Conservation (phyloP, 2,888 invertebrate genomes). For the Allolobophora icterica region DNA sequence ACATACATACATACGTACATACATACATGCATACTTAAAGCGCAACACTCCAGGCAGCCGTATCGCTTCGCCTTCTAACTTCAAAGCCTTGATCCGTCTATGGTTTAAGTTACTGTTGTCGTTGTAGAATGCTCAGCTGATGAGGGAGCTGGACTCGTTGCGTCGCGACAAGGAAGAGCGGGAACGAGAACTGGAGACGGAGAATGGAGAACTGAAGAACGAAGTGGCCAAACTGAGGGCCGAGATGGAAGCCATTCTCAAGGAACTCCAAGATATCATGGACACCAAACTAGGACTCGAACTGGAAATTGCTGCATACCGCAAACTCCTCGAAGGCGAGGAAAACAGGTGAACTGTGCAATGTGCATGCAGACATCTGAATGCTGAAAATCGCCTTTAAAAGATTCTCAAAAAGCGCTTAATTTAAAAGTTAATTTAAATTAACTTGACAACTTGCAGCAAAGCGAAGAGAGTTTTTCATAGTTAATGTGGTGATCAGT, state of each 20-base stretch:
- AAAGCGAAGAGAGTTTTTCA: neutral
- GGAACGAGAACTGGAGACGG: conserved; percentile 64
- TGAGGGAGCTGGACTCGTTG: conserved; percentile 67
- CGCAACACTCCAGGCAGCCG: neutral
- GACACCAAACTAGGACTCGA: conserved; percentile 69
- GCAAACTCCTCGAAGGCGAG: conserved; percentile 69
- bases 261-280: conserved; percentile 63
- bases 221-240: conserved; percentile 60
- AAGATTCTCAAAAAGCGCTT: neutral
- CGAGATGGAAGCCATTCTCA: conserved; percentile 64
- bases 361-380: neutral
- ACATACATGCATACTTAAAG: neutral
- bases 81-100: neutral
- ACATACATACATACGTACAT: no score
- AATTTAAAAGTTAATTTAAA: no score
- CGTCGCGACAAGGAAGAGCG: conserved; percentile 54
- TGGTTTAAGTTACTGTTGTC: neutral
- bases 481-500: no score
- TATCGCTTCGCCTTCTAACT: neutral
- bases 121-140: conserved; percentile 66
- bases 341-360: conserved; percentile 65
- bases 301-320: conserved; percentile 69
- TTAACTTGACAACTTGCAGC: neutral
- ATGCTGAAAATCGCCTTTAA: neutral
- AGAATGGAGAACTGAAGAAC: conserved; percentile 66